Evolutionary conservation across 2,797 vertebrate species (phyloP).

Genomic region (Tamandua tetradactyla): DNA sequence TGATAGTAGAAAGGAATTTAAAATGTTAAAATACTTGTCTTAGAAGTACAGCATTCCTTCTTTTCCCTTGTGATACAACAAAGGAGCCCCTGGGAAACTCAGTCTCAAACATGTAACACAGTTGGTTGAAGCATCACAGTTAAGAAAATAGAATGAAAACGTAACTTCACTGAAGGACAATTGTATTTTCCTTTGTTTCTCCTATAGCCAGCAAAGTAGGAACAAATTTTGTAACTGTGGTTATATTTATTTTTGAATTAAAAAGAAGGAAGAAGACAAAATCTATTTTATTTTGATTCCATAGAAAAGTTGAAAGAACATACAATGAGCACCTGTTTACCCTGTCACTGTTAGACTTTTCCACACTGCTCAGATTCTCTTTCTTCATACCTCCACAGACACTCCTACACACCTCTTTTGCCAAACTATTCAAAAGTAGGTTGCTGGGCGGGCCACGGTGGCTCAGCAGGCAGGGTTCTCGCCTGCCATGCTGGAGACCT

Average conservation of each 20-base stretch:
- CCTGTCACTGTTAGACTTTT: background rate
- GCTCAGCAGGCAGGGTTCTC: too few species aligned
- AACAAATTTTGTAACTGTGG: background rate
- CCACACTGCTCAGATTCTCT: background rate
- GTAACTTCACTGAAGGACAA: background rate
- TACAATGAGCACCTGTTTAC: background rate
- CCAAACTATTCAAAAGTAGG: background rate
- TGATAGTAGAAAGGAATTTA: background rate
- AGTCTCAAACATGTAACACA: background rate
- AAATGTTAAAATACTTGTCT: background rate
- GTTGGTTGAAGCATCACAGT: background rate
- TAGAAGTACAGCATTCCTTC: background rate
- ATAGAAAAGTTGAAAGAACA: background rate
- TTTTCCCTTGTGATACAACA: background rate
- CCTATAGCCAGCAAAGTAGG: background rate
- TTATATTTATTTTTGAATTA: background rate
- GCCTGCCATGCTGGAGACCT: too few species aligned
- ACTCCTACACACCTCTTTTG: background rate
- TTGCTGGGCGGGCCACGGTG: too few species aligned
- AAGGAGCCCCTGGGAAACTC: background rate
- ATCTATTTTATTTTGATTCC: background rate
- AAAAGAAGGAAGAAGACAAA: background rate
- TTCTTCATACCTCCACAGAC: too few species aligned
- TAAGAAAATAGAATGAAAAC: background rate
- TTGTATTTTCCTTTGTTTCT: background rate